Percentiles rank a stretch among this genome's conserved stretches.
Evolutionary conservation across 2,113 vertebrate species (phyloP).

Genomic region (Limnothrissa miodon): DNA sequence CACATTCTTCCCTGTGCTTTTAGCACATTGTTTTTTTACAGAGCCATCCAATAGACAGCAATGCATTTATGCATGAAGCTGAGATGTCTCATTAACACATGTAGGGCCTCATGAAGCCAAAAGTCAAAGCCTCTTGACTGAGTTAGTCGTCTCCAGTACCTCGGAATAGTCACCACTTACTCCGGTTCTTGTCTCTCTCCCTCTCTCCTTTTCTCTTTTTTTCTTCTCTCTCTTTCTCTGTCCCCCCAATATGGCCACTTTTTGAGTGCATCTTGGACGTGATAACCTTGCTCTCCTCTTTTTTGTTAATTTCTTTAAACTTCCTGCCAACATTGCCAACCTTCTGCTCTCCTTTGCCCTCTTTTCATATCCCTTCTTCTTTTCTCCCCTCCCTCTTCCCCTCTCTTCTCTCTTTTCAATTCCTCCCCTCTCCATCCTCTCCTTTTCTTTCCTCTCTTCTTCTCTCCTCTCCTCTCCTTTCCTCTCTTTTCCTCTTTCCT

Average conservation of each 20-base stretch:
- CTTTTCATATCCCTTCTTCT: constrained; percentile 21
- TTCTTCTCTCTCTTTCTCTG: constrained; percentile 7
- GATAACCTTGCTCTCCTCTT: constrained; percentile 36
- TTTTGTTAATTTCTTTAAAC: constrained; percentile 35
- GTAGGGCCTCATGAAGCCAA: not conserved
- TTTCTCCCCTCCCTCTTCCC: constrained; percentile 25
- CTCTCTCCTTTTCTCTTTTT: no score
- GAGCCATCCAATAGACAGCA: not conserved
- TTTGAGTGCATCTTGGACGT: not conserved
- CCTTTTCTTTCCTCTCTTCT: not conserved
- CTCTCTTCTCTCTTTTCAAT: constrained; percentile 33
- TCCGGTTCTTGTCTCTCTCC: constrained; percentile 3
- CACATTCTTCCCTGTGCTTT: not conserved
- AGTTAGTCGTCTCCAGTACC: not conserved
- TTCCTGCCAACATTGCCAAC: constrained; percentile 41
- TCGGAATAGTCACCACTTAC: not conserved
- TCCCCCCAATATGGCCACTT: constrained; percentile 35
- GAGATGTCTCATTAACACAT: constrained; percentile 6
- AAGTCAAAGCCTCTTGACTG: not conserved
- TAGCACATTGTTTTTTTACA: not conserved
- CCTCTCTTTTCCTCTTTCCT: not conserved
- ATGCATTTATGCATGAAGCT: not conserved
- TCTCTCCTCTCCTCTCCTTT: not conserved
- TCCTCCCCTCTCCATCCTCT: no score
- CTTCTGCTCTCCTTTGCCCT: constrained; percentile 20